Evolutionary conservation across 2,888 invertebrate species (phyloP).

Genomic region (Eueremaeus valkanovi): DNA sequence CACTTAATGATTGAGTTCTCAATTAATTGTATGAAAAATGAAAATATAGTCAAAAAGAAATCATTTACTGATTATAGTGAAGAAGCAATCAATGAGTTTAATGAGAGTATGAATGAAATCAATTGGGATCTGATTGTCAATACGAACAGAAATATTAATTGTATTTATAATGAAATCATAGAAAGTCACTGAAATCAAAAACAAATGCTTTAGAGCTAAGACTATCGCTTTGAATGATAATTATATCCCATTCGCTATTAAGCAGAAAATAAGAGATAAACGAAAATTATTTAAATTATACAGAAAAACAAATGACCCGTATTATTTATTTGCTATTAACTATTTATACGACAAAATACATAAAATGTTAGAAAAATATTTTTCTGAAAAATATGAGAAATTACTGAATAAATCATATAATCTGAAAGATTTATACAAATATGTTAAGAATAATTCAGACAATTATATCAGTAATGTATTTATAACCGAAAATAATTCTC

Average conservation of each 20-base stretch:
- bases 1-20: background rate
- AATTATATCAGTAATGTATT: background rate
- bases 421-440: background rate
- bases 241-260: background rate
- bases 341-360: background rate
- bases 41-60: background rate
- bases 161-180: background rate
- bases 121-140: background rate
- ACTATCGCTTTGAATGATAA: background rate
- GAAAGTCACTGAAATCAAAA: background rate
- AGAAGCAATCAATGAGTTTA: background rate
- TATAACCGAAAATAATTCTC: background rate
- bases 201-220: background rate
- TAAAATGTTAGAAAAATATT: background rate
- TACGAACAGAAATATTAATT: background rate
- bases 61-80: background rate
- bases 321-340: background rate
- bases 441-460: background rate
- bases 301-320: background rate
- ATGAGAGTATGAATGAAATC: background rate
- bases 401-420: constrained; percentile 1
- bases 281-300: background rate
- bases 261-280: background rate
- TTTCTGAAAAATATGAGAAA: background rate
- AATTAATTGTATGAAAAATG: background rate